These are phyloP conservation scores for Ameiurus melas DNA, from an alignment of 2,113 vertebrate genomes.

Conservation along the genomic window DNA sequence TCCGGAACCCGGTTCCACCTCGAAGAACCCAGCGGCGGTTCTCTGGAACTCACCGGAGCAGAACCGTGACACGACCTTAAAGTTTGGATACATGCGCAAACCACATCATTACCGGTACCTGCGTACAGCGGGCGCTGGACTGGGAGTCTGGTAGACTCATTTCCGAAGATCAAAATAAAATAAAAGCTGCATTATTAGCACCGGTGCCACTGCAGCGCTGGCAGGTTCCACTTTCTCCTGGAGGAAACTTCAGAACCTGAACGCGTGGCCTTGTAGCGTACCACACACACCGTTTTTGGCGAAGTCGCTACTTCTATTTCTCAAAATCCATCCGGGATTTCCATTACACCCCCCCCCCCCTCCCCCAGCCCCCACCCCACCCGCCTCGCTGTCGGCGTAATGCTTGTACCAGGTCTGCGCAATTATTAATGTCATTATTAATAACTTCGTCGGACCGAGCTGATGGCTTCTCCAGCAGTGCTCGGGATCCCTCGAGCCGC, in stretches of 20 bases:
- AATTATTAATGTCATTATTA: slow-evolving; percentile 53
- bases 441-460: slow-evolving; percentile 47
- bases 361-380: neutral
- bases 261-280: neutral
- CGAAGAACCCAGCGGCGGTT: neutral
- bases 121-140: neutral
- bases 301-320: slow-evolving; percentile 18
- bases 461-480: slow-evolving; percentile 58
- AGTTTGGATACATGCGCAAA: neutral
- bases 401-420: slow-evolving; percentile 45
- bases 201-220: slow-evolving; percentile 32
- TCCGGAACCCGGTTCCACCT: neutral
- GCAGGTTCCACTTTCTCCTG: slow-evolving; percentile 7
- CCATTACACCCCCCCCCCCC: slow-evolving; percentile 39
- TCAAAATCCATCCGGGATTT: slow-evolving; percentile 50
- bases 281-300: slow-evolving; percentile 29
- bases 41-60: neutral
- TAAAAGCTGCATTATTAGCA: slow-evolving; percentile 15
- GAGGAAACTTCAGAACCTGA: slow-evolving; percentile 21
- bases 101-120: slow-evolving; percentile 49
- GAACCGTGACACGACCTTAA: neutral
- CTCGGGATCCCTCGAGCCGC: slow-evolving; percentile 28
- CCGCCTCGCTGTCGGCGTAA: slow-evolving; percentile 37
- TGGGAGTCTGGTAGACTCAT: slow-evolving; percentile 23
- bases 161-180: neutral